Evolutionary conservation across 2,113 vertebrate genomes (phyloP).

Genomic region (Corydoras sp.): DNA sequence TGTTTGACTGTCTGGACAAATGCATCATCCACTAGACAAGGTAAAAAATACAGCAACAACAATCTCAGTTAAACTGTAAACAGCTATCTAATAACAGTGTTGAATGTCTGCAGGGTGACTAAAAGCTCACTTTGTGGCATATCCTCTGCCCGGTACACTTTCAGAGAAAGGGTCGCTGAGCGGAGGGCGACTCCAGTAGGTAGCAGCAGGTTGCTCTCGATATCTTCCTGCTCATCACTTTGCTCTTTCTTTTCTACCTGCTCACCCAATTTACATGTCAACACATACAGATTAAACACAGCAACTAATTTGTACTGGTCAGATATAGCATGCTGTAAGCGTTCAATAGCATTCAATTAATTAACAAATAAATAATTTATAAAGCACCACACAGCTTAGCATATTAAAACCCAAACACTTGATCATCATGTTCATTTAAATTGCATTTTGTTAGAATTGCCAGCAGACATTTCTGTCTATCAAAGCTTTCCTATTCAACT

Average conservation of each 20-base stretch:
- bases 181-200: slow-evolving; percentile 82
- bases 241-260: slow-evolving; percentile 75
- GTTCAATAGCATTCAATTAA: too few relatives aligned
- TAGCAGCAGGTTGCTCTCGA: slow-evolving; percentile 87
- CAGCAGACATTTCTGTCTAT: too few relatives aligned
- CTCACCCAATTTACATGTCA: slow-evolving; percentile 8
- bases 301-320: not conserved
- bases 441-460: too few relatives aligned
- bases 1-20: slow-evolving; percentile 84
- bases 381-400: too few relatives aligned
- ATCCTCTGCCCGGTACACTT: slow-evolving; percentile 92
- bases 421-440: too few relatives aligned
- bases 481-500: too few relatives aligned
- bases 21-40: slow-evolving; percentile 86
- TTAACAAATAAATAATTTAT: too few relatives aligned
- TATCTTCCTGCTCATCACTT: slow-evolving; percentile 81
- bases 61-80: not conserved
- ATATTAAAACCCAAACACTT: too few relatives aligned
- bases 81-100: not conserved
- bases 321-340: not conserved
- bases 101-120: not conserved
- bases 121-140: slow-evolving; percentile 84
- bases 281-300: not conserved
- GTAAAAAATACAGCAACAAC: not conserved
- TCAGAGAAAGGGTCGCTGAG: slow-evolving; percentile 82